Conservation (phyloP, 2,888 invertebrate species). For the Chalcis sispes region DNA sequence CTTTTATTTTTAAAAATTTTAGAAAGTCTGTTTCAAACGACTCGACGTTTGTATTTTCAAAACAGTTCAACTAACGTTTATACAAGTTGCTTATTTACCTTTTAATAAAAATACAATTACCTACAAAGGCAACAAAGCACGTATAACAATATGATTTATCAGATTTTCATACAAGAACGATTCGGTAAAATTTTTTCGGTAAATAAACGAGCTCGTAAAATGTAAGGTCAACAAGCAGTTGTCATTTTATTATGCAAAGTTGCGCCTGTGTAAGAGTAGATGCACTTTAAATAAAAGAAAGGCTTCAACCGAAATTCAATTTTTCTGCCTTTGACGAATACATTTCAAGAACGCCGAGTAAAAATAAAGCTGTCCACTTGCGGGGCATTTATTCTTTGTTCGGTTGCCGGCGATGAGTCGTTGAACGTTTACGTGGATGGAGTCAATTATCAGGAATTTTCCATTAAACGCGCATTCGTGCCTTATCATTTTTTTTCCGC, state of each 20-base stretch:
- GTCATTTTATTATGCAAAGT: neutral
- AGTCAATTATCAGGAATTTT: conserved; percentile 41
- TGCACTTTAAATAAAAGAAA: conserved; percentile 28
- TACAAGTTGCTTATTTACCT: no score
- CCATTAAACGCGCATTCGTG: conserved; percentile 20
- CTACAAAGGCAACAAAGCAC: no score
- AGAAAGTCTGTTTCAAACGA: no score
- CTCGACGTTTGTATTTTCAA: no score
- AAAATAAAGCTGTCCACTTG: conserved; percentile 28
- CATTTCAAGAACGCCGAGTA: neutral
- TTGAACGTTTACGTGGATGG: conserved; percentile 13
- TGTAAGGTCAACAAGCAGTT: neutral
- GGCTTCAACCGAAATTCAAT: conserved; percentile 31
- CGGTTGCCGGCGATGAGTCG: neutral
- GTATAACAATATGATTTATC: no score
- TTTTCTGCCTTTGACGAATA: conserved; percentile 29
- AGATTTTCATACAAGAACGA: no score
- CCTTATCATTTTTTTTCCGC: neutral
- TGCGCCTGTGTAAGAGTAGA: neutral
- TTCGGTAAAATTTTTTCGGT: no score
- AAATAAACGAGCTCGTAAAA: neutral
- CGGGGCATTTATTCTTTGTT: conserved; percentile 12
- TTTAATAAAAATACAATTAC: no score
- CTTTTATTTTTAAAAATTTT: no score
- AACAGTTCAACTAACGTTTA: no score